Conservation (phyloP, 2,888 invertebrate species). For the Xestia c-nigrum region DNA sequence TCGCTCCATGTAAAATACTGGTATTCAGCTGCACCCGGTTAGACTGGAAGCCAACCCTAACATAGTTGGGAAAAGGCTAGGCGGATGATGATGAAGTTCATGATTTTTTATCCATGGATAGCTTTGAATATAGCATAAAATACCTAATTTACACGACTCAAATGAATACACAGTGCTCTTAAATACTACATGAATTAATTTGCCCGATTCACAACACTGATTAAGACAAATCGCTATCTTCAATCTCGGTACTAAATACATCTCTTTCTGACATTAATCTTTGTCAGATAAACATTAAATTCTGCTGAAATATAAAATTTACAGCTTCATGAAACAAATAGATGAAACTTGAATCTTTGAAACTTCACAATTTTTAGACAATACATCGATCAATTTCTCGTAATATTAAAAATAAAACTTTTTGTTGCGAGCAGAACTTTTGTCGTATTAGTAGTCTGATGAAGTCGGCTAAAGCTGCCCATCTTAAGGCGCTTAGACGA, state of each 20-base stretch:
- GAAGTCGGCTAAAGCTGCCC: background rate
- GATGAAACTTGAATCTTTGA: background rate
- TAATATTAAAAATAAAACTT: background rate
- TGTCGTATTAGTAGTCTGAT: background rate
- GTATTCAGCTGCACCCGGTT: too few species aligned
- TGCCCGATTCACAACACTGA: constrained; percentile 24
- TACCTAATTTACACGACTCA: background rate
- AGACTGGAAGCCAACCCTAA: too few species aligned
- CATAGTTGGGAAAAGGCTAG: too few species aligned
- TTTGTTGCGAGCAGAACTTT: too few species aligned
- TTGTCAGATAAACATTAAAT: constrained; percentile 3
- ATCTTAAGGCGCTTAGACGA: too few species aligned
- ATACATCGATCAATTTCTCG: background rate
- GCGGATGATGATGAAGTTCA: too few species aligned
- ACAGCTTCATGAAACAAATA: background rate
- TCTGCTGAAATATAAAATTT: background rate
- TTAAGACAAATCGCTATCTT: constrained; percentile 27
- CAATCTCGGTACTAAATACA: constrained; percentile 13
- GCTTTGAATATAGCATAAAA: background rate
- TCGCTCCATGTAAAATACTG: too few species aligned
- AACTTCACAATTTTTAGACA: background rate
- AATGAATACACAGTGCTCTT: background rate
- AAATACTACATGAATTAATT: constrained; percentile 13
- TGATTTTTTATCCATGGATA: too few species aligned
- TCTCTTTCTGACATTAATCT: constrained; percentile 14